A percentile compares a stretch with the other conserved stretches of the same genome.
Conservation (phyloP, 2,888 invertebrate genomes). For the Arrhopalites spinosus region DNA sequence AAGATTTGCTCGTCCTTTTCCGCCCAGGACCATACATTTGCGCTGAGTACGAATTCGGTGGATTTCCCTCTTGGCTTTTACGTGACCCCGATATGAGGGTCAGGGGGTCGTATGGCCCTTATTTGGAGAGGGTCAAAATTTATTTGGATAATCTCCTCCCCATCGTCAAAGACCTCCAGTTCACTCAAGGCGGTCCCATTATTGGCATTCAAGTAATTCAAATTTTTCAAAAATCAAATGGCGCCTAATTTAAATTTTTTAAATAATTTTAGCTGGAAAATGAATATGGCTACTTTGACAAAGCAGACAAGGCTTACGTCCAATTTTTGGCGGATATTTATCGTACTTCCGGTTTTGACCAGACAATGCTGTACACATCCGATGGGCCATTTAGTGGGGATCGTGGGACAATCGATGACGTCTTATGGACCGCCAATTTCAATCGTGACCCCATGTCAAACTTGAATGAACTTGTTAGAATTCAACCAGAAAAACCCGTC, state of each 20-base stretch:
- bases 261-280: conserved; percentile 60
- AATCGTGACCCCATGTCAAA: conserved; percentile 60
- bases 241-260: neutral
- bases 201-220: conserved; percentile 62
- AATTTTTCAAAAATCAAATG: too few relatives aligned
- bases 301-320: conserved; percentile 58
- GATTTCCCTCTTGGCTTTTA: conserved; percentile 63
- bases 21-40: conserved; percentile 66
- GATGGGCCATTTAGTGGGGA: conserved; percentile 59
- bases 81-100: conserved; percentile 63
- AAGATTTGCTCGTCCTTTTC: conserved; percentile 63
- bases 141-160: conserved; percentile 61
- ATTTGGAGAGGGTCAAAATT: conserved; percentile 59
- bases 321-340: conserved; percentile 60
- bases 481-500: conserved; percentile 63
- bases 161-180: conserved; percentile 60
- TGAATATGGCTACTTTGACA: conserved; percentile 61
- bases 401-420: conserved; percentile 59
- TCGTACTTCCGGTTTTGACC: conserved; percentile 59
- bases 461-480: conserved; percentile 59
- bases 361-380: conserved; percentile 63
- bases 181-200: conserved; percentile 62
- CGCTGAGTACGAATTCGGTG: conserved; percentile 65
- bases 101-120: conserved; percentile 60
- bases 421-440: conserved; percentile 66